Base-by-base conservation (phyloP, 2,113 vertebrate species). In the Nothoprocta pentlandii region DNA sequence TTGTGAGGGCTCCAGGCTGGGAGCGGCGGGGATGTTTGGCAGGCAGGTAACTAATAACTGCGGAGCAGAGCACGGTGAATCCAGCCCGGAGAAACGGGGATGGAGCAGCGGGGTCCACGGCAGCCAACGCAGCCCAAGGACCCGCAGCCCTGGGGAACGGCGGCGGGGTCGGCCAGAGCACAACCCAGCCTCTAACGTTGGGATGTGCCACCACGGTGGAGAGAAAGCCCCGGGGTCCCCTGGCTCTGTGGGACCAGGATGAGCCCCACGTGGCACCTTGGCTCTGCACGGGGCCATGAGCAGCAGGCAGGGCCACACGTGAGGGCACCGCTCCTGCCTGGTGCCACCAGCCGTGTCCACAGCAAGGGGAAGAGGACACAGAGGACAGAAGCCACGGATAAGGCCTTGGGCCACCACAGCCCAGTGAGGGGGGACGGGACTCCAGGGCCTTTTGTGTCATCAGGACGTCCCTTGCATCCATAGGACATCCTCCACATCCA, bases 1-100 rank as follows among this genome's bases (percentile, higher is more conserved):
- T 93, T 95, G 82, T 67, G 47, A 80, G 54, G n/a, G 41, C 93
- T 85, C 30, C 56, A 13, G 51, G 64, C 76, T 91, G 87, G 28
- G 70, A 46, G 68, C 80, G 85, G 77, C 46, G 68, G 83, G 85
- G 77, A 23, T 82, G 70, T n/a, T 63, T 85, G 68, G 89, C 93
- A 94, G 75, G 49, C 49, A 74, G 91, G 28, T 30, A 71, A 89
- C 12, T 85, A 86, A 85, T n/a, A 92, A 86, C 26, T 2, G 3
- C 39, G n/a, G 59, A 80, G 6, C n/a, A 82, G 54, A 87, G 94
- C 26, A 51, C 74, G 89, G 91, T 80, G 78, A 92, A 85, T 10
- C 79, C 87, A 92, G 36, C 67, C 82, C 12, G 19, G 82, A 91
- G 87, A 88, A 78, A 84, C 0, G 12, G 5, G 5, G 70, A 30